These are phyloP conservation scores for Clamator glandarius DNA, from an alignment of 2,797 vertebrate species.

Conservation along the genomic window DNA sequence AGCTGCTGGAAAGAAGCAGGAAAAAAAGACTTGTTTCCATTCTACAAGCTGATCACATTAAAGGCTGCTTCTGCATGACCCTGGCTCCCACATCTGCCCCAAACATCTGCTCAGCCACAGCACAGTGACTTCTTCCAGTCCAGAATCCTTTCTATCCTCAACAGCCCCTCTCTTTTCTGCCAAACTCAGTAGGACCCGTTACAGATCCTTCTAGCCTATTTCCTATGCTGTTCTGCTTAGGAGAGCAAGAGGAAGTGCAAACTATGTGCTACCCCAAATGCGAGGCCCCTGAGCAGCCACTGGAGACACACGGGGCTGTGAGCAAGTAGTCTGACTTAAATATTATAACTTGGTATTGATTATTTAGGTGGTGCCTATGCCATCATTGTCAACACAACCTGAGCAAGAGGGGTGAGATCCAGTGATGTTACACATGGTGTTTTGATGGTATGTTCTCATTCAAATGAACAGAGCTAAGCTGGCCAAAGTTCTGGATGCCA, in stretches of 20 bases:
- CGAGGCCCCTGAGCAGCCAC: neutral
- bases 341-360: neutral
- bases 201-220: neutral
- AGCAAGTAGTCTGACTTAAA: neutral
- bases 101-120: neutral
- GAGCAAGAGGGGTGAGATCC: neutral
- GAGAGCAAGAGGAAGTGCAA: neutral
- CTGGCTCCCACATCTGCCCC: neutral
- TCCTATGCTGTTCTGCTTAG: neutral
- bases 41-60: neutral
- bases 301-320: neutral
- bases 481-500: neutral
- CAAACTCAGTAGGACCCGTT: neutral
- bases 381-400: neutral
- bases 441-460: neutral
- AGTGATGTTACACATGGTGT: rapidly evolving
- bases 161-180: neutral
- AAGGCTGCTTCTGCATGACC: neutral
- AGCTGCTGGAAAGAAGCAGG: neutral
- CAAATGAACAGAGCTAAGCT: neutral
- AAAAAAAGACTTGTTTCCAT: neutral
- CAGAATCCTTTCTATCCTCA: neutral
- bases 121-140: neutral
- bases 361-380: neutral
- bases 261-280: neutral